These are phyloP conservation scores for Avahi laniger DNA, from an alignment of 2,797 vertebrate genomes.

Conservation along the genomic window DNA sequence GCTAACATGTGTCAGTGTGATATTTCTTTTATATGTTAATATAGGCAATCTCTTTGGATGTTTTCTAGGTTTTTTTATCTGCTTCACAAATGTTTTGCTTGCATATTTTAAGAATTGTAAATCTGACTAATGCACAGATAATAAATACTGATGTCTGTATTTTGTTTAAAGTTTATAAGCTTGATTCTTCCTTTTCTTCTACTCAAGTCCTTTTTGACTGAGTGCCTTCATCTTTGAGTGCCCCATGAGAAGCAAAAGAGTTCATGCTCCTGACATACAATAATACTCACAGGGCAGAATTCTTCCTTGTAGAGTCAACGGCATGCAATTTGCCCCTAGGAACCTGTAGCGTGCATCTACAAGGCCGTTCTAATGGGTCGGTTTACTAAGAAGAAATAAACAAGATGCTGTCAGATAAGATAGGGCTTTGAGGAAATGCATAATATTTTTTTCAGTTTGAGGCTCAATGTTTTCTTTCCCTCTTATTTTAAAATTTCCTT, in stretches of 20 bases:
- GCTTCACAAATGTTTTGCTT: conserved; percentile 30
- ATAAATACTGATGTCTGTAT: conserved; percentile 24
- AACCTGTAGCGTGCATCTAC: neutral
- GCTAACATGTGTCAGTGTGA: neutral
- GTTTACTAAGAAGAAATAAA: conserved; percentile 63
- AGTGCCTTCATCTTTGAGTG: neutral
- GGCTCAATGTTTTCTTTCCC: neutral
- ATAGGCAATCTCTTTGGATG: neutral
- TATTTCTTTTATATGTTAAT: conserved; percentile 59
- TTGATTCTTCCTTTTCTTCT: conserved; percentile 29
- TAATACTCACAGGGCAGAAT: conserved; percentile 42
- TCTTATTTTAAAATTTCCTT: neutral
- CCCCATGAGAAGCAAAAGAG: neutral
- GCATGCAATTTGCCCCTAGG: neutral
- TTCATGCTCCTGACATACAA: neutral
- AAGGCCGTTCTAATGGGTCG: conserved; percentile 15
- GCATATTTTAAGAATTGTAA: conserved; percentile 54
- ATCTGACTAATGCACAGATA: conserved; percentile 36
- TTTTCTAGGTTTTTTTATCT: conserved; percentile 18
- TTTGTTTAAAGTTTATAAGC: conserved; percentile 51
- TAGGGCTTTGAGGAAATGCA: neutral
- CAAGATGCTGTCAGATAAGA: conserved; percentile 12
- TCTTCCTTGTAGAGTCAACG: conserved; percentile 52
- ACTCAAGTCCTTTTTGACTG: neutral
- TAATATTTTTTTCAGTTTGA: conserved; percentile 20